Evolutionary conservation across 2,113 vertebrate species (phyloP).

Genomic region (Origma solitaria): DNA sequence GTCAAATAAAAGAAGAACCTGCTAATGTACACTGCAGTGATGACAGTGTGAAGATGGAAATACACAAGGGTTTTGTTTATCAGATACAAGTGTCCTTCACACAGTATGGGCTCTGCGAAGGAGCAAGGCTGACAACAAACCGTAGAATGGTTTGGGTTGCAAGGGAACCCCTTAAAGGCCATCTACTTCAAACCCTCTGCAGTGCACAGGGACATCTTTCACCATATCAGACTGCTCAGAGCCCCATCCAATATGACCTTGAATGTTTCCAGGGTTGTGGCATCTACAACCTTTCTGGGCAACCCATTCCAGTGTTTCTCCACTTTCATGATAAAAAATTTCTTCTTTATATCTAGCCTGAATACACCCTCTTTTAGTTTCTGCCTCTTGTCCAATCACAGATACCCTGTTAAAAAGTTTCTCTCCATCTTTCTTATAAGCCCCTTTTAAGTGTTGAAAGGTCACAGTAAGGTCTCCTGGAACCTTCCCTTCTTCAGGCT

Average conservation of each 20-base stretch:
- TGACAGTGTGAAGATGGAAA: background rate
- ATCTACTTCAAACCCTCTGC: rapidly evolving
- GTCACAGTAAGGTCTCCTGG: rapidly evolving
- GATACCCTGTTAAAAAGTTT: background rate
- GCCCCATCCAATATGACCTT: rapidly evolving
- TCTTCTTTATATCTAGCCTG: background rate
- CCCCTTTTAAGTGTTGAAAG: background rate
- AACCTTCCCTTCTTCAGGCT: background rate
- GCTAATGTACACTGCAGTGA: background rate
- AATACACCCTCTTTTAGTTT: background rate
- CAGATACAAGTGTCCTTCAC: background rate
- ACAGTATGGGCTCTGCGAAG: background rate
- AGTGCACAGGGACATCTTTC: background rate
- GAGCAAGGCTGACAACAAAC: background rate
- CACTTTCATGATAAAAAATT: background rate
- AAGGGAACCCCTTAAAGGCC: background rate
- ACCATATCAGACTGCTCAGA: background rate
- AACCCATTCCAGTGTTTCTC: rapidly evolving
- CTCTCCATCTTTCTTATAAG: background rate
- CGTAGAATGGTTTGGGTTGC: background rate
- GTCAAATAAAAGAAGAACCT: background rate
- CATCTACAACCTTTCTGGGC: background rate
- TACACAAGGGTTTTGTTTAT: background rate
- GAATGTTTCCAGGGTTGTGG: background rate
- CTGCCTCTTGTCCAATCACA: background rate